A percentile compares a stretch with the other conserved stretches of the same genome.
Evolutionary conservation across 2,797 vertebrate genomes (phyloP).

Genomic region (Betta splendens): DNA sequence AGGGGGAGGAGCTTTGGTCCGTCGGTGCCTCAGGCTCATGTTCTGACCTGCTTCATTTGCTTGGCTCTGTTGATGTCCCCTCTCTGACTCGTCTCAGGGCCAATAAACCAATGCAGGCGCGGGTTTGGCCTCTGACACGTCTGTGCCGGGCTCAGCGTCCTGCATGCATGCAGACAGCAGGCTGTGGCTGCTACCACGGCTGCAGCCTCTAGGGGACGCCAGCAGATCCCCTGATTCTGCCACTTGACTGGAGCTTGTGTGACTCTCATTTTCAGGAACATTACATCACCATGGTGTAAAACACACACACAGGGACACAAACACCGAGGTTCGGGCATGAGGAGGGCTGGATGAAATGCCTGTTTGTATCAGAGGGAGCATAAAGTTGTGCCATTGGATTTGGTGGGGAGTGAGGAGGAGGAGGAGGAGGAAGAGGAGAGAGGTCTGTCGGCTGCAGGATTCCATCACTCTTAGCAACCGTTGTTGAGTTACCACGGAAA

Average conservation of each 20-base stretch:
- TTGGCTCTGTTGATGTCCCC: neutral
- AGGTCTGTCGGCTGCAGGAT: slow-evolving; percentile 66
- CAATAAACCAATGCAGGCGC: too few species aligned
- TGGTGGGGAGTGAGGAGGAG: neutral
- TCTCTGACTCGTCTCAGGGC: too few species aligned
- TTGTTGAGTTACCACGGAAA: slow-evolving; percentile 75
- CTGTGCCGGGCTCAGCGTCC: too few species aligned
- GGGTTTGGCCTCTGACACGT: neutral
- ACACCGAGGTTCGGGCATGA: slow-evolving; percentile 9
- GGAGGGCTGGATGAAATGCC: slow-evolving; percentile 17
- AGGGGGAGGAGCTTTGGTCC: too few species aligned
- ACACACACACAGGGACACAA: slow-evolving; percentile 13
- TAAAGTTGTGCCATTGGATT: slow-evolving; percentile 22
- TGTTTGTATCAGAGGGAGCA: slow-evolving; percentile 3
- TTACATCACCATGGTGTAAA: slow-evolving; percentile 57
- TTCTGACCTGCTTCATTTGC: neutral
- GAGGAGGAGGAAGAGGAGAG: slow-evolving; percentile 26
- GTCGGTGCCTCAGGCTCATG: too few species aligned
- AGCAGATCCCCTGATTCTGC: slow-evolving; percentile 3
- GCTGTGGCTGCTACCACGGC: neutral
- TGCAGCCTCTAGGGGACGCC: slow-evolving; percentile 26
- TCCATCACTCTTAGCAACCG: slow-evolving; percentile 77
- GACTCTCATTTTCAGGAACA: slow-evolving; percentile 54
- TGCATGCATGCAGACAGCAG: neutral
- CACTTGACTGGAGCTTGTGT: slow-evolving; percentile 49